Base-by-base conservation (phyloP, 1,140 invertebrate genomes). In the Bactericera cockerelli region DNA sequence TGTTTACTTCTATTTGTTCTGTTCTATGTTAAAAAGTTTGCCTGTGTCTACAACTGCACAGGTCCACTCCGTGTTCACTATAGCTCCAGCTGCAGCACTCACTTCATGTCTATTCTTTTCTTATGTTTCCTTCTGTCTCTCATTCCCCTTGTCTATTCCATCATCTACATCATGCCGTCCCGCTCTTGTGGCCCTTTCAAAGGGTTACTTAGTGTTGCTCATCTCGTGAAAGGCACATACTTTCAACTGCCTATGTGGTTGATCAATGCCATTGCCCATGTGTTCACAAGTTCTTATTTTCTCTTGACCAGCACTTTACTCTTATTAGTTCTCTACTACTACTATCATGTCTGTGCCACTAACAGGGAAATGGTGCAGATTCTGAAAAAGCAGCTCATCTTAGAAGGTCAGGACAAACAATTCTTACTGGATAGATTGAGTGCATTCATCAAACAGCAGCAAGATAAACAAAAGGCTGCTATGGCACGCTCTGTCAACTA, bases 341-440 rank as follows among this genome's bases (percentile, higher is more conserved):
- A 86, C 70, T 84, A 81, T 71, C 81, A 86, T 0, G 79, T 90
- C 0, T 81, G 81, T 1, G 73, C 77, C 1, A 87, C 88, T 0
- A 89, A 90, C 66, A 80, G 86, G 64, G 85, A 89, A 65, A 88
- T 91, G 84, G 86, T 91, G 1, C 71, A 78, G 1, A 83, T 92
- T 11, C 69, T 93, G n/a, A 89, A 86, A 65, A 86, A 88, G 67
- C 87, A 93, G 65, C 69, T 94, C 31, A 81, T 90, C 24, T 68
- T 92, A 1, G 89, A 91, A 70, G 88, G 88, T 0, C 86, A 90
- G 64, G 90, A 93, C 69, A 93, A 92, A 70, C 88, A 93, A 70
- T 93, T 90, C 70, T 72, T 93, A 61, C 70, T 93, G 53, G 84
- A 87, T 65, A 74, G 87, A 65, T 72, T 93, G 11, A 86, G 86